Conservation (phyloP, 2,113 vertebrate species). For the Propithecus coquereli region DNA sequence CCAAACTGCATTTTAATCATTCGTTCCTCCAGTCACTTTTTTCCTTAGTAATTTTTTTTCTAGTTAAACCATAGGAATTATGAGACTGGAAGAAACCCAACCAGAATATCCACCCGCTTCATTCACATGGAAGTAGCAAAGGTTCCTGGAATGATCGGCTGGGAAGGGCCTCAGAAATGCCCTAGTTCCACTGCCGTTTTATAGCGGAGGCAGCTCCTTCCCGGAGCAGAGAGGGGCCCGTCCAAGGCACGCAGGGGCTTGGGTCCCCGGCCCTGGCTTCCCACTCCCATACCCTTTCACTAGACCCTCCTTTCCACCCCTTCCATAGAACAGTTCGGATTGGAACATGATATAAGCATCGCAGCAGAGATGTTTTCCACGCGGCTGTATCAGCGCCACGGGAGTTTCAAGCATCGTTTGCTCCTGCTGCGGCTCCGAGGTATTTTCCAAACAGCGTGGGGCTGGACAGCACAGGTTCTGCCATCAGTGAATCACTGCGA, state of each 20-base stretch:
- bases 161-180: background rate
- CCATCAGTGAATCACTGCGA: no score
- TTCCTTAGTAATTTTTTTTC: background rate
- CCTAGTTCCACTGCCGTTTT: background rate
- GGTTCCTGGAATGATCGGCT: background rate
- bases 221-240: background rate
- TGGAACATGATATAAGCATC: background rate
- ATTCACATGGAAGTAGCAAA: background rate
- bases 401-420: background rate
- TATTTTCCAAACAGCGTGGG: background rate
- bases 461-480: no score
- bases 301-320: no score
- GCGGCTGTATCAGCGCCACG: background rate
- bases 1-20: background rate
- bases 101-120: background rate
- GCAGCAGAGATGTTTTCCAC: background rate
- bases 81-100: background rate
- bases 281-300: fast-evolving
- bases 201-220: background rate
- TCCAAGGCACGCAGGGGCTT: background rate
- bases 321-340: background rate
- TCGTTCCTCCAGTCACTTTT: background rate
- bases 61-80: background rate
- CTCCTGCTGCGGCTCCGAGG: background rate
- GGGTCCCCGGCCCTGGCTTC: background rate